These are phyloP conservation scores for Zaprionus lineosus DNA, from an alignment of 2,888 invertebrate genomes.

Conservation along the genomic window DNA sequence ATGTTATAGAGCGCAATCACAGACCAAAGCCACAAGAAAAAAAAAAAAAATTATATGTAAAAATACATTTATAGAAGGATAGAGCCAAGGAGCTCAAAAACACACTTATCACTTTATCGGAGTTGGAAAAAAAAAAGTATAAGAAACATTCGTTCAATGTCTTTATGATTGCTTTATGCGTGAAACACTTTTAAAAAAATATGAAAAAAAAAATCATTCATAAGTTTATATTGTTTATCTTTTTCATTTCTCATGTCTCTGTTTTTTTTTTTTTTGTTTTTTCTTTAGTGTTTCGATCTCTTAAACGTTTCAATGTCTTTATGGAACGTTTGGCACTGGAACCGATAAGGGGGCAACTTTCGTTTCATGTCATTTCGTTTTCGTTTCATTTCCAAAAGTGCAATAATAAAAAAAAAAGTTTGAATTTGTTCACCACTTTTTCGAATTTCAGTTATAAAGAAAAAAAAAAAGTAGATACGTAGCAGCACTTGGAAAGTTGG, in stretches of 20 bases:
- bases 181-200: slow-evolving; percentile 57
- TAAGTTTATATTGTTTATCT: not conserved
- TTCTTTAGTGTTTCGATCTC: slow-evolving; percentile 11
- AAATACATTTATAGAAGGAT: slow-evolving; percentile 17
- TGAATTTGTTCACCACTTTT: slow-evolving; percentile 13
- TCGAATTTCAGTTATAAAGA: slow-evolving; percentile 11
- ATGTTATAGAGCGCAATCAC: too few relatives aligned
- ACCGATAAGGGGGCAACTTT: slow-evolving; percentile 65
- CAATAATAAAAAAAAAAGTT: slow-evolving; percentile 21
- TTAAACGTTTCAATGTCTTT: slow-evolving; percentile 22
- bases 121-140: slow-evolving; percentile 13
- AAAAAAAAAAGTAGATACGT: slow-evolving; percentile 19
- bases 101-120: slow-evolving; percentile 35
- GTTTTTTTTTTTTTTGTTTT: slow-evolving; percentile 6
- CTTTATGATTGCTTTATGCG: slow-evolving; percentile 40
- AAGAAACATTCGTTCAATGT: slow-evolving; percentile 18
- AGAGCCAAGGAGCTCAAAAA: slow-evolving; percentile 20
- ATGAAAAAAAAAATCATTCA: slow-evolving; percentile 48
- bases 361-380: slow-evolving; percentile 12
- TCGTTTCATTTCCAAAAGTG: slow-evolving; percentile 18
- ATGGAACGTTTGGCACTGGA: slow-evolving; percentile 44
- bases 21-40: too few relatives aligned
- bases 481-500: slow-evolving; percentile 20
- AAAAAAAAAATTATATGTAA: slow-evolving; percentile 11
- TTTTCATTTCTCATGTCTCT: slow-evolving; percentile 3